Base-by-base conservation (phyloP, 2,113 vertebrate species). In the Cathartes aura region DNA sequence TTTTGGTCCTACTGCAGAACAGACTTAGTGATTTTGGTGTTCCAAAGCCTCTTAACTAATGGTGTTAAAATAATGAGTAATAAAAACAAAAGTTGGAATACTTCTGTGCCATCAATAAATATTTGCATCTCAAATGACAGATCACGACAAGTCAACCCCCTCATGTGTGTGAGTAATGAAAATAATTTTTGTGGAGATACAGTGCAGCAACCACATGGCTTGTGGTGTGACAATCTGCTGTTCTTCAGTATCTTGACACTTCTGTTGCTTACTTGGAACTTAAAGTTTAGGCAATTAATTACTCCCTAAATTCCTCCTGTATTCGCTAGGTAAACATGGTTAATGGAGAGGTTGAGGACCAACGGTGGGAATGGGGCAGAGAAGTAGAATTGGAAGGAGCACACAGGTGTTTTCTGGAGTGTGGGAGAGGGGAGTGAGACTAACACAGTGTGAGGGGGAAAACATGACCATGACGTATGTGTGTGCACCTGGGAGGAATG, bases 91-190 rank as follows among this genome's bases (percentile, higher is more conserved):
- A 94, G 42, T 73, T 80, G 45, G 56, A 92, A 53, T 94, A 86
- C 55, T 95, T 95, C 48, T 88, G 14, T 86, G 32, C 82, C 45
- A 58, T 94, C 92, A 72, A 76, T 93, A 97, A 96, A 93, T 96
- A 93, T 95, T 95, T 95, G 79, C 88, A 86, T 83, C 42, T 92
- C 9, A 23, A 58, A 90, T 97, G 85, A 92, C 82, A 73, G 93
- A 96, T 97, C 85, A 93, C 0, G n/a, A 90, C 67, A 90, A 93
- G 90, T 89, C 92, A 96, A 70, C 93, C 55, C 82, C 93, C 93
- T 97, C 82, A 24, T 71, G 12, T 15, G 30, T 67, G n/a, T 97
- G 88, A 93, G 79, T 88, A 97, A 93, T 89, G 78, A 45, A 89
- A 73, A 88, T 82, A 81, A 90, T 91, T 94, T 92, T 90, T 92